Percentiles rank a stretch among this genome's conserved stretches.
Conservation (phyloP, 2,797 vertebrate species). For the Sebastes nivosus region DNA sequence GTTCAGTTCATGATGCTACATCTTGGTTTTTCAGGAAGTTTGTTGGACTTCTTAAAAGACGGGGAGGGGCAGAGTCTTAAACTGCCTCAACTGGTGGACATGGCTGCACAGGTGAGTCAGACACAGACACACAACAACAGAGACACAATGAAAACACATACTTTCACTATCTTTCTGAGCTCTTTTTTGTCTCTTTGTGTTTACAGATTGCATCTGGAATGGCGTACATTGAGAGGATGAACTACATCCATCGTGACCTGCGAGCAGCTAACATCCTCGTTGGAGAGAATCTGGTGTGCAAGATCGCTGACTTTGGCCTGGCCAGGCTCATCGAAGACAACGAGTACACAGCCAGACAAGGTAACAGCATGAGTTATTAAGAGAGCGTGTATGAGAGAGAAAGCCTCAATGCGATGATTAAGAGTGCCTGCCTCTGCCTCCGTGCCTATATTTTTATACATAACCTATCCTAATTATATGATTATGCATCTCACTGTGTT, state of each 20-base stretch:
- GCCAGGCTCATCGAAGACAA: slow-evolving; percentile 95
- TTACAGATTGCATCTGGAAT: slow-evolving; percentile 91
- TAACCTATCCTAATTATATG: slow-evolving; percentile 57
- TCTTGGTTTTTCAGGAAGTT: slow-evolving; percentile 84
- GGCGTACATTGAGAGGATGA: slow-evolving; percentile 98
- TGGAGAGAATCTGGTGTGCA: slow-evolving; percentile 93
- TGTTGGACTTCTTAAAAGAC: slow-evolving; percentile 95
- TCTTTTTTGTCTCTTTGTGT: neutral
- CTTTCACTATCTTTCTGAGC: neutral
- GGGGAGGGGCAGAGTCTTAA: slow-evolving; percentile 88
- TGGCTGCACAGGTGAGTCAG: slow-evolving; percentile 91
- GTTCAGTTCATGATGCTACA: neutral
- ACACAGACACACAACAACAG: neutral
- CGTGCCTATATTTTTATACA: slow-evolving; percentile 59
- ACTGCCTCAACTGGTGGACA: slow-evolving; percentile 95
- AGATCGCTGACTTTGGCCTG: slow-evolving; percentile 97
- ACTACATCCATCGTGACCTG: slow-evolving; percentile 97
- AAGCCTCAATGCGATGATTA: slow-evolving; percentile 36
- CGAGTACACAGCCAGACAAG: slow-evolving; percentile 96
- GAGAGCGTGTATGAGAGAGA: neutral
- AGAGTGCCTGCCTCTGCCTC: slow-evolving; percentile 44
- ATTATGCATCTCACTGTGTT: slow-evolving; percentile 64
- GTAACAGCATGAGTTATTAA: slow-evolving; percentile 68
- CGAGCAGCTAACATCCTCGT: slow-evolving; percentile 98
- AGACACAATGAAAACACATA: neutral